Evolutionary conservation across 2,888 invertebrate species (phyloP).

Genomic region (Diabrotica balteata): DNA sequence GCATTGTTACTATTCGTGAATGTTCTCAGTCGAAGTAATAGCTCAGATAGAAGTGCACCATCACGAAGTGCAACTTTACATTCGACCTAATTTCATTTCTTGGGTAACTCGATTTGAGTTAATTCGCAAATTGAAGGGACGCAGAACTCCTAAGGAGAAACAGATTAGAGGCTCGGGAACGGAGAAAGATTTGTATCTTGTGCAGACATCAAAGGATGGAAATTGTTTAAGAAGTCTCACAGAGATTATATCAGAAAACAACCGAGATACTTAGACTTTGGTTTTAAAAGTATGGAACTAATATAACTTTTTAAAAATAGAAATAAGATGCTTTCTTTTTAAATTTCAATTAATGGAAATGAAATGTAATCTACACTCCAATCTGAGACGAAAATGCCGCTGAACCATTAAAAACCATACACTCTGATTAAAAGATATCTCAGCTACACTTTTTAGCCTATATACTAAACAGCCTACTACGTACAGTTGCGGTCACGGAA

Average conservation of each 20-base stretch:
- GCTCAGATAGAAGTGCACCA: conserved; percentile 25
- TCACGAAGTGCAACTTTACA: conserved; percentile 31
- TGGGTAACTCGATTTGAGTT: conserved; percentile 29
- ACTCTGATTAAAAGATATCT: too few species aligned
- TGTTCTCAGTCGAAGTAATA: conserved; percentile 19
- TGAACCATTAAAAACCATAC: too few species aligned
- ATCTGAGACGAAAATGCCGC: too few species aligned
- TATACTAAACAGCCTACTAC: too few species aligned
- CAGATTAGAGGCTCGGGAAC: conserved; percentile 19
- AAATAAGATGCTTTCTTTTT: too few species aligned
- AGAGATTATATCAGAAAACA: not conserved
- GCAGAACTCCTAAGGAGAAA: conserved; percentile 21
- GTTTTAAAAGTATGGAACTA: too few species aligned
- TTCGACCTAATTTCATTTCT: conserved; percentile 25
- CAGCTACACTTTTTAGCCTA: too few species aligned
- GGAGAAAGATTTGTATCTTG: conserved; percentile 10
- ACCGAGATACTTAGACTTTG: not conserved
- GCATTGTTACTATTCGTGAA: conserved; percentile 1
- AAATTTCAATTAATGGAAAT: too few species aligned
- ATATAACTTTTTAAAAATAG: too few species aligned
- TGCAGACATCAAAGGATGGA: conserved; percentile 9
- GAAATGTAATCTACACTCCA: too few species aligned
- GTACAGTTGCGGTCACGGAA: too few species aligned
- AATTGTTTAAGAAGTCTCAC: not conserved
- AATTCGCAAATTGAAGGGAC: conserved; percentile 30